Percentiles rank a stretch among this genome's conserved stretches.
phyloP scores from a whole-genome alignment of 2,888 invertebrate genomes.

The Acanthopleura granulata region DNA sequence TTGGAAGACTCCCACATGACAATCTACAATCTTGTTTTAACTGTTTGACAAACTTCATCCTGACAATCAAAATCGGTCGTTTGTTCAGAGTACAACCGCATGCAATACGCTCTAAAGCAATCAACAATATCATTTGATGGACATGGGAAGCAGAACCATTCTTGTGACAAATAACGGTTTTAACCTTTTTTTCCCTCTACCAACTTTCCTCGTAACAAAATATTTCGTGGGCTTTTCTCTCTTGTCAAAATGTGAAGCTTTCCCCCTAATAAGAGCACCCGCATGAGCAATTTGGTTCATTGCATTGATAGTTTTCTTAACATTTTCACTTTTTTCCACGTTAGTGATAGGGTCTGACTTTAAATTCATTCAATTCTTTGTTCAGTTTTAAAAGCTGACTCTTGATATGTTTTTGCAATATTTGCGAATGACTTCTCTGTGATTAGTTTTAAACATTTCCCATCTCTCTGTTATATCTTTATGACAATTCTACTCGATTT shows the following conservation, averaged over 20 bases:
- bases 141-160: neutral
- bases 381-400: neutral
- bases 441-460: neutral
- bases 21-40: neutral
- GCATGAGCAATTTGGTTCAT: neutral
- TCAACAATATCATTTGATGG: neutral
- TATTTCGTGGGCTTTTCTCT: constrained; percentile 6
- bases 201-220: neutral
- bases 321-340: neutral
- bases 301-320: neutral
- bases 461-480: neutral
- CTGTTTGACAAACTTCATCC: constrained; percentile 7
- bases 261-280: constrained; percentile 1
- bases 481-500: neutral
- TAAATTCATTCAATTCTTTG: neutral
- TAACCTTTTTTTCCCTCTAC: neutral
- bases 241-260: neutral
- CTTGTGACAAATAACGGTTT: neutral
- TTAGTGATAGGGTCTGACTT: neutral
- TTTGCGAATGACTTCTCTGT: neutral
- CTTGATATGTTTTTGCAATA: neutral
- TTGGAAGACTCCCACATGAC: neutral
- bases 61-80: neutral
- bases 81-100: neutral
- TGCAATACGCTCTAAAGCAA: neutral